Evolutionary conservation across 2,888 invertebrate genomes (phyloP).

Genomic region (Trichopria drosophilae): DNA sequence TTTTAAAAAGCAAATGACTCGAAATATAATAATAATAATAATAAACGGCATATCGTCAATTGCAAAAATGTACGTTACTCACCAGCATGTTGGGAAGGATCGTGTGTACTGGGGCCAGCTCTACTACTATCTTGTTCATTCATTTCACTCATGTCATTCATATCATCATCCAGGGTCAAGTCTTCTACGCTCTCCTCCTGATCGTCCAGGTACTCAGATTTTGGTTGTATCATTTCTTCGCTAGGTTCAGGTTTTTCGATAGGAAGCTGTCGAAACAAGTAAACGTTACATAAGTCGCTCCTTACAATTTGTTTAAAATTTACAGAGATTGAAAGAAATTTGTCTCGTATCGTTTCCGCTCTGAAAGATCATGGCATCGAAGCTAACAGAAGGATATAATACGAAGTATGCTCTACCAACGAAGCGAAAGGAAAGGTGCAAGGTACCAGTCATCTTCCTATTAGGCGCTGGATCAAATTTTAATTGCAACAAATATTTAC

Average conservation of each 20-base stretch:
- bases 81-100: slow-evolving; percentile 69
- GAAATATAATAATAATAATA: slow-evolving; percentile 2
- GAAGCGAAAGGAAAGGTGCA: slow-evolving; percentile 49
- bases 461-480: slow-evolving; percentile 48
- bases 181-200: slow-evolving; percentile 80
- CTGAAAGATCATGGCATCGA: slow-evolving; percentile 40
- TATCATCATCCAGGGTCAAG: slow-evolving; percentile 79
- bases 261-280: slow-evolving; percentile 44
- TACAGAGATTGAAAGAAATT: slow-evolving; percentile 4
- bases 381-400: slow-evolving; percentile 52
- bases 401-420: slow-evolving; percentile 55
- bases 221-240: slow-evolving; percentile 67
- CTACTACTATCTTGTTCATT: slow-evolving; percentile 70
- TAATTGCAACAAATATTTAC: slow-evolving; percentile 37
- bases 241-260: slow-evolving; percentile 64
- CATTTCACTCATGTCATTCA: slow-evolving; percentile 69
- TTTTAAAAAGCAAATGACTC: slow-evolving; percentile 3
- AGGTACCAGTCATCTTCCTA: slow-evolving; percentile 42
- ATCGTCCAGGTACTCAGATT: slow-evolving; percentile 74
- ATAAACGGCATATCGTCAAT: slow-evolving; percentile 1
- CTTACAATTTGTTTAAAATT: neutral
- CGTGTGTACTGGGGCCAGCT: slow-evolving; percentile 67
- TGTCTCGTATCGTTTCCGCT: slow-evolving; percentile 55
- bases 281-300: slow-evolving; percentile 8
- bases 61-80: slow-evolving; percentile 48